A percentile compares a stretch with the other conserved stretches of the same genome.
Evolutionary conservation across 2,888 invertebrate species (phyloP).

Genomic region (Ypsolopha scabrella): DNA sequence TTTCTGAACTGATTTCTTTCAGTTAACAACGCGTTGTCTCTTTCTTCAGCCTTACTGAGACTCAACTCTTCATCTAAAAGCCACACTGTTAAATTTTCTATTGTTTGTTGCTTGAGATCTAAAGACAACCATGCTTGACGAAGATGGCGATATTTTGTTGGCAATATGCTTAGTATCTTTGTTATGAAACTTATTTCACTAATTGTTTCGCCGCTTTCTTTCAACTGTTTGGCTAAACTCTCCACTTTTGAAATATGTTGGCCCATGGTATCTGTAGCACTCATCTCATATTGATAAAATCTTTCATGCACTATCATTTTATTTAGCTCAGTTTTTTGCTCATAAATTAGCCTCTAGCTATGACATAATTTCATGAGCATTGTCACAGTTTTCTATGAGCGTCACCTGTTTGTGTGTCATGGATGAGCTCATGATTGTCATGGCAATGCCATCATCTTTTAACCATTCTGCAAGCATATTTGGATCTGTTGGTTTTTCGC

Average conservation of each 20-base stretch:
- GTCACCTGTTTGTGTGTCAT: conserved; percentile 15
- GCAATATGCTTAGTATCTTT: conserved; percentile 19
- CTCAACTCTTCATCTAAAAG: conserved; percentile 14
- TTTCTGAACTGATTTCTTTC: no score
- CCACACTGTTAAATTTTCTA: conserved; percentile 15
- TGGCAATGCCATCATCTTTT: conserved; percentile 1
- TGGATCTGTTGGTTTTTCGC: background rate
- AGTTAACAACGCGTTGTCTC: conserved; percentile 12
- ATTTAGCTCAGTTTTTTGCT: conserved; percentile 11
- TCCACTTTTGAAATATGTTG: conserved; percentile 17
- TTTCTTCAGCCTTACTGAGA: conserved; percentile 7
- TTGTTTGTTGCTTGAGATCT: conserved; percentile 11
- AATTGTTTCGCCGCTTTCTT: conserved; percentile 17
- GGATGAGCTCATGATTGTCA: conserved; percentile 1
- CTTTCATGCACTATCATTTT: conserved; percentile 15
- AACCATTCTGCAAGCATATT: background rate
- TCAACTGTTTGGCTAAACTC: conserved; percentile 15
- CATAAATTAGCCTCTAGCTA: conserved; percentile 14
- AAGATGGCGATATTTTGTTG: conserved; percentile 14
- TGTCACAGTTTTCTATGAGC: conserved; percentile 9
- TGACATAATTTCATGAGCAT: conserved; percentile 8
- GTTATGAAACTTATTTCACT: conserved; percentile 20
- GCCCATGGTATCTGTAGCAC: conserved; percentile 12
- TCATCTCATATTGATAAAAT: conserved; percentile 17
- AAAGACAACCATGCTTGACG: conserved; percentile 19